These are phyloP conservation scores for Brachypalpus laphriformis DNA, from an alignment of 2,888 invertebrate species.

Conservation along the genomic window DNA sequence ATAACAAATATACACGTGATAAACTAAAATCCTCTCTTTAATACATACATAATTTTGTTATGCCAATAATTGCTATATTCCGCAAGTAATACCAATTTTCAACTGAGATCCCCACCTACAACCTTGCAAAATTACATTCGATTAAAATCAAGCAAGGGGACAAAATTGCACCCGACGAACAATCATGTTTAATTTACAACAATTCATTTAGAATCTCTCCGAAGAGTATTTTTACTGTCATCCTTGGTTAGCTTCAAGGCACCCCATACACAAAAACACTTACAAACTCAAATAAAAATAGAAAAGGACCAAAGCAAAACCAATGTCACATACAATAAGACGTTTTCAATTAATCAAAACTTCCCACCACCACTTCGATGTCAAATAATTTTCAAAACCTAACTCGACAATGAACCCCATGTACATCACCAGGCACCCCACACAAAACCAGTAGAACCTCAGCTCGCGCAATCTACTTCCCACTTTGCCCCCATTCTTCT, in stretches of 20 bases:
- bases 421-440: background rate
- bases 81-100: too few relatives aligned
- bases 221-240: conserved; percentile 25
- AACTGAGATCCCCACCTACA: too few relatives aligned
- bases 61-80: too few relatives aligned
- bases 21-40: too few relatives aligned
- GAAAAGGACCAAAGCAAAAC: conserved; percentile 23
- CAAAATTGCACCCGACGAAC: background rate
- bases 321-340: conserved; percentile 64
- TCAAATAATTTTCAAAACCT: conserved; percentile 65
- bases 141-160: background rate
- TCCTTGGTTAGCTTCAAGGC: conserved; percentile 22
- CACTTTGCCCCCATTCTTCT: background rate
- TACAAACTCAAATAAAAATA: conserved; percentile 3
- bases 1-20: too few relatives aligned
- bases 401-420: conserved; percentile 50
- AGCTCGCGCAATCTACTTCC: conserved; percentile 36
- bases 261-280: conserved; percentile 2
- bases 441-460: background rate
- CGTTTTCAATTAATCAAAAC: conserved; percentile 72
- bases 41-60: too few relatives aligned
- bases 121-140: too few relatives aligned
- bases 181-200: conserved; percentile 3
- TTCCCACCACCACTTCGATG: conserved; percentile 46
- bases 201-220: conserved; percentile 23